Conservation (phyloP, 2,113 vertebrate species). For the Protobothrops flavoviridis region DNA sequence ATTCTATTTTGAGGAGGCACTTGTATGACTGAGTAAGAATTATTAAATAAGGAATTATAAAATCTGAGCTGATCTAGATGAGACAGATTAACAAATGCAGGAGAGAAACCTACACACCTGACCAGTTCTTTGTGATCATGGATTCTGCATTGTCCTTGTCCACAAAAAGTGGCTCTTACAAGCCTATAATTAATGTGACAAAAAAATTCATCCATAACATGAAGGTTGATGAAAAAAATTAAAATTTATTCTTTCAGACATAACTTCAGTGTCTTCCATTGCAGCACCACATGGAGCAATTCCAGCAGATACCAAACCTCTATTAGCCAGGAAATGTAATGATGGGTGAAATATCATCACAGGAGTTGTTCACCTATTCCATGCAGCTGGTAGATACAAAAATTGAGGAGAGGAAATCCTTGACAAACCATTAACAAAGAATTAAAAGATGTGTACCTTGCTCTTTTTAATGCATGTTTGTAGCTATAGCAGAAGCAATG, state of each 20-base stretch:
- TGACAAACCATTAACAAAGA: background rate
- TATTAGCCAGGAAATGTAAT: background rate
- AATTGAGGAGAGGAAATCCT: background rate
- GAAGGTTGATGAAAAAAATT: background rate
- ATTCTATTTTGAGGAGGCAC: too few species aligned
- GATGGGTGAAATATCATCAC: background rate
- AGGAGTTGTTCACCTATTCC: background rate
- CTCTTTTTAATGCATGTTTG: background rate
- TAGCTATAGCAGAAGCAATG: background rate
- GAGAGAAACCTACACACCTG: background rate
- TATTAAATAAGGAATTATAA: background rate
- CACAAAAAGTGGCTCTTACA: background rate
- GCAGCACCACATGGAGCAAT: background rate
- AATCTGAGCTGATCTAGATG: background rate
- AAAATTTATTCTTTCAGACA: background rate
- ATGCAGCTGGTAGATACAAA: background rate
- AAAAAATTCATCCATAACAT: background rate
- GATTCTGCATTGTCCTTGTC: background rate
- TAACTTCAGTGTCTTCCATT: background rate
- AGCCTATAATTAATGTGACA: background rate
- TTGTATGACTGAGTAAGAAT: background rate
- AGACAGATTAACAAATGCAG: background rate
- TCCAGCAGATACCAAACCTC: background rate
- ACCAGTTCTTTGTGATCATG: background rate
- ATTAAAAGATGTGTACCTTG: background rate